Conservation (phyloP, 2,113 vertebrate genomes). For the Aldabrachelys gigantea region DNA sequence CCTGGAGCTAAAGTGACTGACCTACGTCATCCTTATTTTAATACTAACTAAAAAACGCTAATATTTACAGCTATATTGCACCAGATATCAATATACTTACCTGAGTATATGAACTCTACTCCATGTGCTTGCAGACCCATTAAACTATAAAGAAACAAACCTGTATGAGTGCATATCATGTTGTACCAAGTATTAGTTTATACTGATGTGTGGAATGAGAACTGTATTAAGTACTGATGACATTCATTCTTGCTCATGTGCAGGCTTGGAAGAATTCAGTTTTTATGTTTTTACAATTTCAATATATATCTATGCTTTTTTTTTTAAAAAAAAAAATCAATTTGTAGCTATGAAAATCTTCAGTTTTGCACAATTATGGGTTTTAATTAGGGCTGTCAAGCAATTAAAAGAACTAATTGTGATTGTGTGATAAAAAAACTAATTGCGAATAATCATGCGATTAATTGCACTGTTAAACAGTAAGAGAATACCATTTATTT, state of each 20-base stretch:
- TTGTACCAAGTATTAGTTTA: not conserved
- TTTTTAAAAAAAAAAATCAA: too few species aligned
- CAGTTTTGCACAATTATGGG: too few species aligned
- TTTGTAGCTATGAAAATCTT: too few species aligned
- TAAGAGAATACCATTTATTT: too few species aligned
- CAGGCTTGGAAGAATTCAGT: not conserved
- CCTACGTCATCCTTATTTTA: conserved; percentile 3
- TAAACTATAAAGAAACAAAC: conserved; percentile 26
- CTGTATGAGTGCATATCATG: not conserved
- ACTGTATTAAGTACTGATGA: not conserved
- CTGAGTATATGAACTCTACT: conserved; percentile 32
- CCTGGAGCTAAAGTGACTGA: conserved; percentile 18
- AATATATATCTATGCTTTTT: too few species aligned
- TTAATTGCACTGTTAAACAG: too few species aligned
- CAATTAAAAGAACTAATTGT: too few species aligned
- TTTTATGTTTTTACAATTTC: not conserved
- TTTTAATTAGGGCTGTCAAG: too few species aligned
- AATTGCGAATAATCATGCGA: too few species aligned
- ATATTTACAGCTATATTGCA: conserved; percentile 5
- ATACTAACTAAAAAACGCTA: not conserved
- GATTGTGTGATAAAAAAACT: too few species aligned
- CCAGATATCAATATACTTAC: conserved; percentile 13
- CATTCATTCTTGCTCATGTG: not conserved
- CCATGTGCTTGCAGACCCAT: conserved; percentile 8
- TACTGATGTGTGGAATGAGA: not conserved